Evolutionary conservation across 2,113 vertebrate genomes (phyloP).

Genomic region (Catharus fuscescens): DNA sequence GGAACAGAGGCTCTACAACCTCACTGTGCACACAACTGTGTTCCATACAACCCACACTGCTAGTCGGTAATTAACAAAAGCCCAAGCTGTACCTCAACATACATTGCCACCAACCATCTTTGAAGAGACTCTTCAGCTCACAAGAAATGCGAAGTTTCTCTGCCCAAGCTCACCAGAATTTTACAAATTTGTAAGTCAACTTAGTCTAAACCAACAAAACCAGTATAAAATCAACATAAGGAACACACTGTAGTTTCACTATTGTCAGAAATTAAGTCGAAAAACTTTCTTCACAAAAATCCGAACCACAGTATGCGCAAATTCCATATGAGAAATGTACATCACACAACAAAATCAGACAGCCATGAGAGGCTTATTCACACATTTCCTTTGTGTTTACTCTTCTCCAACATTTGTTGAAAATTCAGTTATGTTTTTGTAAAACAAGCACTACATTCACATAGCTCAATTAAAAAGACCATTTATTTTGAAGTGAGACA

Average conservation of each 20-base stretch:
- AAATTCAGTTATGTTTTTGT: background rate
- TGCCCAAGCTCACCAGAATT: background rate
- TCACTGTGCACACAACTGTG: background rate
- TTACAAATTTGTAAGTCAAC: background rate
- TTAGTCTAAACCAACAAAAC: background rate
- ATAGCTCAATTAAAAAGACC: accelerated
- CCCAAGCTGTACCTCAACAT: background rate
- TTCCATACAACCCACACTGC: background rate
- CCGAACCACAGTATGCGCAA: accelerated
- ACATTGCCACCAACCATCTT: background rate
- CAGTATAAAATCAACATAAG: background rate
- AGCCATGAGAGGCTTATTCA: background rate
- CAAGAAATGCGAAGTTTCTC: background rate
- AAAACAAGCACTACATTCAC: background rate
- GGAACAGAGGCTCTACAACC: background rate
- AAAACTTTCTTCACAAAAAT: background rate
- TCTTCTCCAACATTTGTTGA: background rate
- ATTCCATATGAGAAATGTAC: background rate
- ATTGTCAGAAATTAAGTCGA: background rate
- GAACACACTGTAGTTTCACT: background rate
- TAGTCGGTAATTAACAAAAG: background rate
- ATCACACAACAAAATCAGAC: background rate
- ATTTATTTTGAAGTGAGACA: background rate
- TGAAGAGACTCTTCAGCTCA: background rate
- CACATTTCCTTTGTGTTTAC: background rate